Percentiles rank a stretch among this genome's conserved stretches.
Evolutionary conservation across 1,140 invertebrate species (phyloP).

Genomic region (Zaprionus inermis): DNA sequence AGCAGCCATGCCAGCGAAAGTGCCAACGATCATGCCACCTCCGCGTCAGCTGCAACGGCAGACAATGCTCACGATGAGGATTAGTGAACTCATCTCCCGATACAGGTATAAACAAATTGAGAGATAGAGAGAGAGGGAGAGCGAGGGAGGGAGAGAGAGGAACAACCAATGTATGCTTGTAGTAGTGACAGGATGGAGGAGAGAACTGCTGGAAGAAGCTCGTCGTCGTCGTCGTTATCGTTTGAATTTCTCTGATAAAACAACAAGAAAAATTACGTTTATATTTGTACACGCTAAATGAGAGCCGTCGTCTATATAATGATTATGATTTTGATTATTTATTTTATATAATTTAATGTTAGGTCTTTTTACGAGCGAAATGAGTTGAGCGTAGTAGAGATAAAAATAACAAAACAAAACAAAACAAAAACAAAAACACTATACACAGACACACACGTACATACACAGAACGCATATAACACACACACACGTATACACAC

Average conservation of each 20-base stretch:
- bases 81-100: constrained; percentile 20
- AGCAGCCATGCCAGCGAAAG: constrained; percentile 68
- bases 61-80: constrained; percentile 58
- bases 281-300: constrained; percentile 53
- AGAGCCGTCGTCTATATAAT: constrained; percentile 56
- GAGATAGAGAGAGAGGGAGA: background rate
- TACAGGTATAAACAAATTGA: background rate
- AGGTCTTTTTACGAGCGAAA: constrained; percentile 68
- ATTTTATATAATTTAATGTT: constrained; percentile 82
- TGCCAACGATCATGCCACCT: constrained; percentile 68
- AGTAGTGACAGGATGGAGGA: constrained; percentile 11
- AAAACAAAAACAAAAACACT: too few relatives aligned
- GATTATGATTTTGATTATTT: constrained; percentile 80
- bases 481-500: constrained; percentile 48
- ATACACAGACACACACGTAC: constrained; percentile 23
- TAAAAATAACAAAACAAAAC: too few relatives aligned
- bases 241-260: constrained; percentile 58
- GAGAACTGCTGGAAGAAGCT: constrained; percentile 56
- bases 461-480: constrained; percentile 30
- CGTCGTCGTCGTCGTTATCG: constrained; percentile 55
- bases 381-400: constrained; percentile 61
- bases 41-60: constrained; percentile 44
- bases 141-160: constrained; percentile 10
- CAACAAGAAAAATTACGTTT: constrained; percentile 45
- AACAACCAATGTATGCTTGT: background rate